A percentile compares a stretch with the other conserved stretches of the same genome.
phyloP scores from a whole-genome alignment of 2,797 vertebrate species.

The Peromyscus melanophrys region DNA sequence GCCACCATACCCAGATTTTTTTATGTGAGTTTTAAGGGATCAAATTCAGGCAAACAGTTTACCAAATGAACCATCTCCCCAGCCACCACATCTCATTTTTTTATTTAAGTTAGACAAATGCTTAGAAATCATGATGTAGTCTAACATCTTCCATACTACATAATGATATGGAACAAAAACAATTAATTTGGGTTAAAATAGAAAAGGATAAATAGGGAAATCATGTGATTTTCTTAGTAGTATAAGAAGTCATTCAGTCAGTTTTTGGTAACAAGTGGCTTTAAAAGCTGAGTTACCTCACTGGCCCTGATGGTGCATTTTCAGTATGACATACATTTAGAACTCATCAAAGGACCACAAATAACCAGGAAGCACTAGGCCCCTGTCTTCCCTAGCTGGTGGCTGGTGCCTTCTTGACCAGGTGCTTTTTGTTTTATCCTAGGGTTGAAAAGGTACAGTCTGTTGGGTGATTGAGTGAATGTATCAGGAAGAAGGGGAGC shows the following conservation, averaged over 20 bases:
- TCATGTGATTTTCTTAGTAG: constrained; percentile 9
- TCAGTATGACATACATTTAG: neutral
- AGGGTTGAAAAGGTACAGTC: no score
- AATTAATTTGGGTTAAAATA: neutral
- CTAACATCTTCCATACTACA: neutral
- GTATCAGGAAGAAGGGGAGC: neutral
- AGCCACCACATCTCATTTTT: neutral
- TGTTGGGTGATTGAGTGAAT: neutral
- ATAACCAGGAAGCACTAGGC: neutral
- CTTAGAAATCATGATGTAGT: constrained; percentile 32
- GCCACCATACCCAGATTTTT: neutral
- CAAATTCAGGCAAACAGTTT: neutral
- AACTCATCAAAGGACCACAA: neutral
- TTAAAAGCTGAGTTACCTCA: neutral
- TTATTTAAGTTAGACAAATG: constrained; percentile 6
- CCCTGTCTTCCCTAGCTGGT: neutral
- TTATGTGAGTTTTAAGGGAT: neutral
- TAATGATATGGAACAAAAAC: neutral
- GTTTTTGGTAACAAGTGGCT: neutral
- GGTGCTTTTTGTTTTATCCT: neutral
- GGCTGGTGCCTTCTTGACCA: neutral
- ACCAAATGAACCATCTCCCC: neutral
- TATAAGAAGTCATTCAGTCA: neutral
- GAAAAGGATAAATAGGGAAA: neutral
- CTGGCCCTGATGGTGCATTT: neutral